Base-by-base conservation (phyloP, 1,140 invertebrate species). In the Sycobia sp. region DNA sequence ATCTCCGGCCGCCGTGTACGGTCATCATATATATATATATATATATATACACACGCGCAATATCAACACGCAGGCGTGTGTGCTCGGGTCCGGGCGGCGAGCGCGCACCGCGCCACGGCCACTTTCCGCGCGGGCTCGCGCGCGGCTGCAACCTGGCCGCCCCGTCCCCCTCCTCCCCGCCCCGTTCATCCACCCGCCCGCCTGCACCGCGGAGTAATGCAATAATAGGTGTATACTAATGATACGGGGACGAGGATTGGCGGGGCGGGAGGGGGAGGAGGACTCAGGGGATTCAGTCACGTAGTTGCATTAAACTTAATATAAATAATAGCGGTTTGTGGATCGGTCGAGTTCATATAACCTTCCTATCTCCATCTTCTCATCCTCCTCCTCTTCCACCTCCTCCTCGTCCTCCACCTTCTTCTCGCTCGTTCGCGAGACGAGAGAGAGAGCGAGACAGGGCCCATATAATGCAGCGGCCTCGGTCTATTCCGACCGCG, bases 241-340 rank as follows among this genome's bases (percentile, higher is more conserved):
- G 80, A 81, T 82, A 81, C 80, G 69, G 76, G n/a, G 71, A 64
- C 69, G 62, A 62, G 47, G 54, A 41, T 62, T 51, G 62, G 69
- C 66, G 65, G 49, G 46, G 27, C 47, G 62, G 56, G 53, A 59
- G 51, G 49, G 46, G 27, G 41, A 61, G 56, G 53, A 59, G 51
- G 32, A 5, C 57, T 46, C 41, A 53, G 63, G 70, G 69, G 75
- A 80, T 82, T 81, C 80, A 81, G 80, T 82, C 80, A 81, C 79
- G 80, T 82, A 81, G 75, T 80, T 81, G 80, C 79, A 82, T 82
- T 81, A 82, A 81, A 81, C 78, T 82, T 82, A 82, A 82, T 81
- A 81, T 82, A 82, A 81, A 82, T 82, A 82, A 82, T 82, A 81
- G 80, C 79, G 75, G 78, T 81, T 82, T 80, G 79, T 79, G 76